These are phyloP conservation scores for Urocitellus parryii DNA, from an alignment of 2,113 vertebrate genomes.

Conservation along the genomic window DNA sequence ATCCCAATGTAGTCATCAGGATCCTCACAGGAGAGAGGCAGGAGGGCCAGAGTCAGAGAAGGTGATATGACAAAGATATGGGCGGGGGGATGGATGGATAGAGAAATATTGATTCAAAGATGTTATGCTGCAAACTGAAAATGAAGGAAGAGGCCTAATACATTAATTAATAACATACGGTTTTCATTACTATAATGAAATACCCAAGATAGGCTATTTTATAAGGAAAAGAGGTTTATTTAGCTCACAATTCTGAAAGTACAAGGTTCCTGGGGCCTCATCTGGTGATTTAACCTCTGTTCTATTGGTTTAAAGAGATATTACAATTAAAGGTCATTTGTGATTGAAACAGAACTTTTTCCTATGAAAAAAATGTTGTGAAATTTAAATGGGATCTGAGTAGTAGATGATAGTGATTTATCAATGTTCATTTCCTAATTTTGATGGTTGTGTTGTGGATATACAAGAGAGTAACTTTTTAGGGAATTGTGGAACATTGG, in stretches of 20 bases:
- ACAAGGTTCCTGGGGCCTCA: not conserved
- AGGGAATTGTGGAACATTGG: not conserved
- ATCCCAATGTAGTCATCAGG: not conserved
- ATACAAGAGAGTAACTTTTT: not conserved
- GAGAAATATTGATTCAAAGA: not conserved
- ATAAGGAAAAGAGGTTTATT: not conserved
- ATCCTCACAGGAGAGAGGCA: not conserved
- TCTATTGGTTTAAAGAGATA: not conserved
- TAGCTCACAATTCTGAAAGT: not conserved
- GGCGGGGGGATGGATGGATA: too few species aligned
- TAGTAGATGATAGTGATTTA: not conserved
- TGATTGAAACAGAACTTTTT: slow-evolving; percentile 21
- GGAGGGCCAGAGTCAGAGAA: not conserved
- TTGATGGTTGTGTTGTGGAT: not conserved
- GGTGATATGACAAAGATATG: too few species aligned
- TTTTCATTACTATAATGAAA: not conserved
- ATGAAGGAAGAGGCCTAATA: not conserved
- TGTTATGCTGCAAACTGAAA: not conserved
- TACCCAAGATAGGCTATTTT: not conserved
- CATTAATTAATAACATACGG: too few species aligned
- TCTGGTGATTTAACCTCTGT: not conserved
- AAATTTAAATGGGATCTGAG: slow-evolving; percentile 26
- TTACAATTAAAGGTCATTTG: not conserved
- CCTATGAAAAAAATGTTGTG: not conserved
- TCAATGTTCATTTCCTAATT: slow-evolving; percentile 24